These are phyloP conservation scores for Lepisosteus oculatus DNA, from an alignment of 2,113 vertebrate species.

Conservation along the genomic window DNA sequence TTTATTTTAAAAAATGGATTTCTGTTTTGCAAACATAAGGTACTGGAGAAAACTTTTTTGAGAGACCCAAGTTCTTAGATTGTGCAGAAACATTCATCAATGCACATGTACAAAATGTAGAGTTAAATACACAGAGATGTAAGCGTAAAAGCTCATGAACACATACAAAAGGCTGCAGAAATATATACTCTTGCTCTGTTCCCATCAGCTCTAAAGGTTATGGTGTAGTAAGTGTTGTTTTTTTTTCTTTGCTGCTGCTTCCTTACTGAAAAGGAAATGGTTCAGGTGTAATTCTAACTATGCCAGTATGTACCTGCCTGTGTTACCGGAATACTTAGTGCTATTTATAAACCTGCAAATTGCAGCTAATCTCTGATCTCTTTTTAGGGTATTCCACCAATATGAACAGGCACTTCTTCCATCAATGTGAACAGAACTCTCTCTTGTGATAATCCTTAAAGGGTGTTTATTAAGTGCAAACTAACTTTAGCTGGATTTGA, in stretches of 20 bases:
- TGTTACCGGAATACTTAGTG: constrained; percentile 14
- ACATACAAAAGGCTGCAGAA: background rate
- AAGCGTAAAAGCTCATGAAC: background rate
- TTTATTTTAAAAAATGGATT: no score
- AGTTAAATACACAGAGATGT: background rate
- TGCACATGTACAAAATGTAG: background rate
- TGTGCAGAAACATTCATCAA: background rate
- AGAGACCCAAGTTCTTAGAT: no score
- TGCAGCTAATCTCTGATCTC: background rate
- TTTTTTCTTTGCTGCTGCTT: background rate
- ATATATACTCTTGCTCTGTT: background rate
- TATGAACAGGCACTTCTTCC: background rate
- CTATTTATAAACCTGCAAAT: constrained; percentile 12
- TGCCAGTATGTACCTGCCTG: constrained; percentile 12
- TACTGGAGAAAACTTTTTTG: no score
- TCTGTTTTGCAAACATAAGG: no score
- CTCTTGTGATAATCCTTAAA: no score
- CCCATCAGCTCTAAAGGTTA: no score
- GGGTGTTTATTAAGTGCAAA: no score
- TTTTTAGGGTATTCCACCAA: background rate
- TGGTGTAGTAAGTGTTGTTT: background rate
- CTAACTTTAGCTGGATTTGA: background rate
- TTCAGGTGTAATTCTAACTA: background rate
- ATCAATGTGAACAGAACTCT: no score
- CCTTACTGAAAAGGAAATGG: background rate